Base-by-base conservation (phyloP, 2,113 vertebrate species). In the Circaetus cinerascens region DNA sequence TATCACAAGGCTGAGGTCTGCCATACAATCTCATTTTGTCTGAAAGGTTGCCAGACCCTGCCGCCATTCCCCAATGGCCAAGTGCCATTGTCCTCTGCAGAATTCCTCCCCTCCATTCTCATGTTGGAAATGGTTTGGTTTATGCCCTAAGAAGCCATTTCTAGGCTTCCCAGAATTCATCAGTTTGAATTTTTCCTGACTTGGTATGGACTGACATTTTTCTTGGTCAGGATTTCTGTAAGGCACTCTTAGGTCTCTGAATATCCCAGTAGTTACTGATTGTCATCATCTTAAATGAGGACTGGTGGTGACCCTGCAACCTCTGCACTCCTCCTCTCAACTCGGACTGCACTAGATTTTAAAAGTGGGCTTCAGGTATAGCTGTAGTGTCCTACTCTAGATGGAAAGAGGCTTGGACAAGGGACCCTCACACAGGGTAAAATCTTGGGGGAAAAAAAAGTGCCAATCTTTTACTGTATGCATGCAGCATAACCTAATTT, bases 1-100 rank as follows among this genome's bases (percentile, higher is more conserved):
- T 8, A 82, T 98, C 88, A 98, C 97, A 4, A 45, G 92, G 77
- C 71, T 98, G 84, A 98, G 97, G 98, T 98, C 77, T 94, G 98
- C 81, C 23, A 21, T 19, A 68, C 55, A 55, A 22, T 11, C 46
- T 53, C 16, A 27, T 66, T 60, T 56, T 68, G 5, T 38, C 30
- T 45, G 43, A 64, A 71, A 53, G 22, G 21, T 5, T 74, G 18
- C 15, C 23, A 22, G 55, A 34, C 56, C 73, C 45, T 46, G 18
- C 45, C 59, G 64, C 55, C 7, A 0, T 20, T 77, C 11, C 63
- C 19, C 22, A 11, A 1, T 3, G 5, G 34, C 59, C 15, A 30
- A 55, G 41, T 22, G 46, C 43, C 72, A 10, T 4, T 32, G 22
- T 36, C n/a, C 41, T 51, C 63, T 29, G 13, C 32, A 50, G 43